Conservation (phyloP, 2,113 vertebrate genomes). For the Marmota flaviventris region DNA sequence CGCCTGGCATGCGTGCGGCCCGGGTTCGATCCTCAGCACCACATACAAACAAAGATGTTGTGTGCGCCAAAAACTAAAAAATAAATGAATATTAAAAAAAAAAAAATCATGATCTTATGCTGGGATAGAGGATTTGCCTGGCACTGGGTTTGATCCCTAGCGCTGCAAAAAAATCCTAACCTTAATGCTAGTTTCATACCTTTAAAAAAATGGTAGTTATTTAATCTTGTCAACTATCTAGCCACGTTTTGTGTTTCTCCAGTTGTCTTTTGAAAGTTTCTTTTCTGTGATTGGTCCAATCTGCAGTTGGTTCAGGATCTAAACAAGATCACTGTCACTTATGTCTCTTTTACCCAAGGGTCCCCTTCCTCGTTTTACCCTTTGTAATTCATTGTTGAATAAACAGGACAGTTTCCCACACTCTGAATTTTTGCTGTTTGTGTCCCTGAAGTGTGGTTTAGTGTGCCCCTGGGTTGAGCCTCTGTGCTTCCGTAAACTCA, state of each 20-base stretch:
- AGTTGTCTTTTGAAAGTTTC: not conserved
- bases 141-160: not conserved
- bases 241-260: not conserved
- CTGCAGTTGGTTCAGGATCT: not conserved
- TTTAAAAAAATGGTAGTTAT: not conserved
- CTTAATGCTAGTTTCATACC: not conserved
- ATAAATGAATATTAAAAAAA: no score
- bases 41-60: no score
- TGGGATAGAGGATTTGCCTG: not conserved
- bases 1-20: no score
- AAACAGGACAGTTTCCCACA: not conserved
- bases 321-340: not conserved
- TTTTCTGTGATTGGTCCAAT: not conserved
- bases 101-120: not conserved
- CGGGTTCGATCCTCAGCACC: no score
- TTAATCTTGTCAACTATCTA: not conserved
- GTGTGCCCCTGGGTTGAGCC: not conserved
- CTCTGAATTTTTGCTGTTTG: not conserved
- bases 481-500: not conserved
- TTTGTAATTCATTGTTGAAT: not conserved
- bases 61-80: no score
- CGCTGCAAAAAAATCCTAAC: not conserved
- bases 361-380: not conserved
- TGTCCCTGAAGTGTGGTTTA: not conserved
- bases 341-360: not conserved